Evolutionary conservation across 2,797 vertebrate species (phyloP).

Genomic region (Glossophaga mutica): DNA sequence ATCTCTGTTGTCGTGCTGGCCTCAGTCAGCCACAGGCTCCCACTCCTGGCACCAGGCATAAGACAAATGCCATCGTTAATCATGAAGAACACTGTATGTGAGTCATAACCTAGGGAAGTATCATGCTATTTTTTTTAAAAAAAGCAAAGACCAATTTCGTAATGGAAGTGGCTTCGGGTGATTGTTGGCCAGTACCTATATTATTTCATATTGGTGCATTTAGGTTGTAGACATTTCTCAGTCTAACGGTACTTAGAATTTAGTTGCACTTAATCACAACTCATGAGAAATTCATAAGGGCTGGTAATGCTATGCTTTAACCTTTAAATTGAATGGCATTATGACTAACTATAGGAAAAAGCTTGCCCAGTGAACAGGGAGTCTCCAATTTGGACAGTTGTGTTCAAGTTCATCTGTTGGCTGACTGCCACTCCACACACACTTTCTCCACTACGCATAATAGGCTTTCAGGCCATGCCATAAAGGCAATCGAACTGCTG

Average conservation of each 20-base stretch:
- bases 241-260: conserved; percentile 62
- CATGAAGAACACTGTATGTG: conserved; percentile 38
- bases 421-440: not conserved
- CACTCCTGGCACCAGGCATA: conserved; percentile 46
- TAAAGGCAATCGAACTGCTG: not conserved
- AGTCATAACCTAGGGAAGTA: conserved; percentile 56
- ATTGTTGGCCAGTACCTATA: conserved; percentile 52
- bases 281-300: conserved; percentile 59
- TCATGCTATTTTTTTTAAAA: conserved; percentile 46
- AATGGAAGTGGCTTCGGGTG: conserved; percentile 69
- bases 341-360: not conserved
- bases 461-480: not conserved
- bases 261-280: conserved; percentile 64
- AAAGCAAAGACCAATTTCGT: conserved; percentile 66
- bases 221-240: conserved; percentile 62
- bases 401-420: not conserved
- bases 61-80: conserved; percentile 72
- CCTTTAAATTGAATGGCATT: conserved; percentile 32
- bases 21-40: not conserved
- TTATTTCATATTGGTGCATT: conserved; percentile 51
- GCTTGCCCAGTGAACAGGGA: not conserved
- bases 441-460: not conserved
- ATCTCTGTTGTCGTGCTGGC: conserved; percentile 29
- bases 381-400: not conserved
- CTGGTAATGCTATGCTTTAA: conserved; percentile 62